These are phyloP conservation scores for Sarcophaga carnaria DNA, from an alignment of 2,888 invertebrate genomes.

Conservation along the genomic window DNA sequence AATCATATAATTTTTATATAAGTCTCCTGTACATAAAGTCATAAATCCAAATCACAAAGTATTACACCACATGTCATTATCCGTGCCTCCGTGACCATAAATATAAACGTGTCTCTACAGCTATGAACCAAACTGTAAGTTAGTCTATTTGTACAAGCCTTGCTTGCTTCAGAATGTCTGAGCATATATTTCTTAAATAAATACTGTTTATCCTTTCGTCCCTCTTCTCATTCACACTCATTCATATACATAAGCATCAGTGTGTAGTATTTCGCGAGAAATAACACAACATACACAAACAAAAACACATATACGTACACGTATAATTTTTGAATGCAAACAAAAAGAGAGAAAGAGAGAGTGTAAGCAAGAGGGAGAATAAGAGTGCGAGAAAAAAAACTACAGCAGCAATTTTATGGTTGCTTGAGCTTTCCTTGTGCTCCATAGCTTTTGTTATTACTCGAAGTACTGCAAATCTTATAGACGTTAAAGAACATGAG, in stretches of 20 bases:
- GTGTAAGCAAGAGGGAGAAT: too few relatives aligned
- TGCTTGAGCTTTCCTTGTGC: constrained; percentile 29
- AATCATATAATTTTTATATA: too few relatives aligned
- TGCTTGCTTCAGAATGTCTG: not conserved
- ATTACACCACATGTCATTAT: too few relatives aligned
- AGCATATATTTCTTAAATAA: constrained; percentile 33
- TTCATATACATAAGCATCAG: not conserved
- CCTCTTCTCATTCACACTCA: not conserved
- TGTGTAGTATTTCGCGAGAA: too few relatives aligned
- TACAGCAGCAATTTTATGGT: constrained; percentile 53
- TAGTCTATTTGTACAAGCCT: too few relatives aligned
- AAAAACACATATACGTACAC: not conserved
- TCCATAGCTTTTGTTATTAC: constrained; percentile 25
- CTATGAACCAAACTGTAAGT: too few relatives aligned
- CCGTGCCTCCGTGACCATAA: too few relatives aligned
- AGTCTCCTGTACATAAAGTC: too few relatives aligned
- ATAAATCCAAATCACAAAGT: too few relatives aligned
- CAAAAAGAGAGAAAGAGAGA: too few relatives aligned
- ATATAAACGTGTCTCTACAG: too few relatives aligned
- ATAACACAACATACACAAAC: not conserved
- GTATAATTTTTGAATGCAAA: constrained; percentile 2
- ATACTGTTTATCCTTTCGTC: constrained; percentile 40
- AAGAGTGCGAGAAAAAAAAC: constrained; percentile 3
- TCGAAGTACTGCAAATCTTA: constrained; percentile 10
- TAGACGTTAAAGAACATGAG: constrained; percentile 13